Evolutionary conservation across 2,113 vertebrate species (phyloP).

Genomic region (Trogon surrucura): DNA sequence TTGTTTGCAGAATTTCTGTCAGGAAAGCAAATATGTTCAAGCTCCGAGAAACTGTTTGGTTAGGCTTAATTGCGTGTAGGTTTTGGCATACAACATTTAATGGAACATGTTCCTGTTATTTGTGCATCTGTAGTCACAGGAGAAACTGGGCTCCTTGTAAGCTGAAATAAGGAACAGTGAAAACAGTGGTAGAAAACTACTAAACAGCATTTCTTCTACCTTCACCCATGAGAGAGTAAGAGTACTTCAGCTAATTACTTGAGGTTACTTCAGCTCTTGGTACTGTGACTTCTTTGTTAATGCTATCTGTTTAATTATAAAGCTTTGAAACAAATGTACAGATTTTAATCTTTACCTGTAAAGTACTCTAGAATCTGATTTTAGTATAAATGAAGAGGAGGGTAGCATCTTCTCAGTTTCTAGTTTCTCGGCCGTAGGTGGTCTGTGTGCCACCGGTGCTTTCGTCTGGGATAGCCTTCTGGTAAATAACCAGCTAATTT

Average conservation of each 20-base stretch:
- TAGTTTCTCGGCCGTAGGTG: background rate
- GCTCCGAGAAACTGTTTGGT: constrained; percentile 32
- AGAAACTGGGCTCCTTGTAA: background rate
- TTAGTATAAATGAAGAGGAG: background rate
- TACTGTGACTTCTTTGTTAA: background rate
- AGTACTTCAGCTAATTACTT: background rate
- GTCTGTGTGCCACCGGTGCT: fast-evolving
- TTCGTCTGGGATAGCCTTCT: background rate
- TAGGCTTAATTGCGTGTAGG: constrained; percentile 42
- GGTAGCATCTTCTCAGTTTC: background rate
- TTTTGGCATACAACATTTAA: constrained; percentile 31
- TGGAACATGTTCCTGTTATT: constrained; percentile 31
- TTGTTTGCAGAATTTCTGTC: constrained; percentile 43
- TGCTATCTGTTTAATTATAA: background rate
- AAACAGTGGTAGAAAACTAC: background rate
- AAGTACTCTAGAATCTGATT: background rate
- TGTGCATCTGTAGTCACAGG: background rate
- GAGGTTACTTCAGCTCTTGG: background rate
- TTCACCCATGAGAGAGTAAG: background rate
- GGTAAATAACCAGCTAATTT: background rate
- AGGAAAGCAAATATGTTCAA: constrained; percentile 42
- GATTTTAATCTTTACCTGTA: background rate
- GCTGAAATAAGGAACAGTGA: background rate
- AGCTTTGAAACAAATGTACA: background rate
- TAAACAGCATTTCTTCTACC: background rate